These are phyloP conservation scores for Tympanoctomys barrerae DNA, from an alignment of 2,797 vertebrate species.

Conservation along the genomic window DNA sequence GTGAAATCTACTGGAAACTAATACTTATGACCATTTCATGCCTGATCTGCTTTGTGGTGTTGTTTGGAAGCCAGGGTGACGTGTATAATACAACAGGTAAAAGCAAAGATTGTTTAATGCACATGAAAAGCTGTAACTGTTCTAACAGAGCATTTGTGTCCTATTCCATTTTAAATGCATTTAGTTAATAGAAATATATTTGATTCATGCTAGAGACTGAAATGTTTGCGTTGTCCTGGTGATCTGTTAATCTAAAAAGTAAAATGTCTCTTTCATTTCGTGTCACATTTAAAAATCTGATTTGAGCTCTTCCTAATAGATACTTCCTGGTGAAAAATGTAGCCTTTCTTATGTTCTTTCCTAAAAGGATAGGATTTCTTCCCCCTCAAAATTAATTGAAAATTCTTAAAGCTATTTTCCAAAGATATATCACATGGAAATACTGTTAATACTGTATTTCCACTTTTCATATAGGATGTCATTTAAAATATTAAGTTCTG, in stretches of 20 bases:
- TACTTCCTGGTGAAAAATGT: slow-evolving; percentile 43
- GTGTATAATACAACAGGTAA: slow-evolving; percentile 89
- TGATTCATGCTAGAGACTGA: slow-evolving; percentile 64
- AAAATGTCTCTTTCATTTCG: slow-evolving; percentile 71
- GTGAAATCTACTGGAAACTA: slow-evolving; percentile 99
- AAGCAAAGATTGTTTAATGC: slow-evolving; percentile 81
- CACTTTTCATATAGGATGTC: slow-evolving; percentile 56
- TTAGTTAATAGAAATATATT: slow-evolving; percentile 75
- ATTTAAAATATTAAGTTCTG: slow-evolving; percentile 71
- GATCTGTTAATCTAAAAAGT: slow-evolving; percentile 57
- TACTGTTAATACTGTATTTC: slow-evolving; percentile 61
- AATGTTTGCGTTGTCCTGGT: slow-evolving; percentile 74
- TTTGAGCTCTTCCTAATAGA: slow-evolving; percentile 62
- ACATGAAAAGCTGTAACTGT: slow-evolving; percentile 72
- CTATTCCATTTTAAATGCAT: slow-evolving; percentile 57
- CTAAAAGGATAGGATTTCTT: slow-evolving; percentile 65
- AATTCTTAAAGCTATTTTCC: background rate
- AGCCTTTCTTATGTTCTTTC: slow-evolving; percentile 55
- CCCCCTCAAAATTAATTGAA: slow-evolving; percentile 49
- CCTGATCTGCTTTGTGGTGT: slow-evolving; percentile 91
- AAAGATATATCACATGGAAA: slow-evolving; percentile 51
- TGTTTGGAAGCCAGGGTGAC: slow-evolving; percentile 89
- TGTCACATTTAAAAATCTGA: slow-evolving; percentile 71
- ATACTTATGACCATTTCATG: slow-evolving; percentile 97
- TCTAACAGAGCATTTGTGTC: background rate